These are phyloP conservation scores for Brachionus calyciflorus DNA, from an alignment of 1,140 invertebrate genomes.

Conservation along the genomic window DNA sequence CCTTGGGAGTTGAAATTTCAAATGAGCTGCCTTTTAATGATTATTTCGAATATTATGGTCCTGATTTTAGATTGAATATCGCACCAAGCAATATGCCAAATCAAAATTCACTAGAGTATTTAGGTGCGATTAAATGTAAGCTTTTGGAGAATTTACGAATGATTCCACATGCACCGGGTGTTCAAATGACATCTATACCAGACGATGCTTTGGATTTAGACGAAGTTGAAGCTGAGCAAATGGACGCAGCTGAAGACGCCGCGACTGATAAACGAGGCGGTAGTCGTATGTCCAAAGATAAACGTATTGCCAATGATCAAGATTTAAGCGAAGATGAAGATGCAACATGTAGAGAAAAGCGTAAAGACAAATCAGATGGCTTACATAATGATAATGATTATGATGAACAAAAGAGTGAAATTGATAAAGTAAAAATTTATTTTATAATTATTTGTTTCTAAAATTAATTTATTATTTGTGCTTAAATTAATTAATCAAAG, in stretches of 20 bases:
- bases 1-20: slow-evolving; percentile 88
- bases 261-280: slow-evolving; percentile 15
- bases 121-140: slow-evolving; percentile 92
- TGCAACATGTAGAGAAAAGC: background rate
- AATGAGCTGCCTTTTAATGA: slow-evolving; percentile 98
- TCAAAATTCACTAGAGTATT: slow-evolving; percentile 95
- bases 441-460: too few relatives aligned
- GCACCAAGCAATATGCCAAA: slow-evolving; percentile 99
- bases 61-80: slow-evolving; percentile 99
- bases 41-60: slow-evolving; percentile 99
- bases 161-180: slow-evolving; percentile 94
- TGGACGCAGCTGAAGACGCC: slow-evolving; percentile 32
- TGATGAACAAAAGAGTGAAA: too few relatives aligned
- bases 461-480: too few relatives aligned
- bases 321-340: slow-evolving; percentile 38
- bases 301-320: slow-evolving; percentile 38
- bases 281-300: background rate
- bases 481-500: too few relatives aligned
- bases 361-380: slow-evolving; percentile 23
- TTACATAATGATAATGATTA: too few relatives aligned
- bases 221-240: background rate
- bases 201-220: slow-evolving; percentile 33
- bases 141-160: slow-evolving; percentile 95
- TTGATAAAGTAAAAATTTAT: too few relatives aligned
- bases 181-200: slow-evolving; percentile 77